phyloP scores from a whole-genome alignment of 2,888 invertebrate species.

The Emmelina monodactyla region DNA sequence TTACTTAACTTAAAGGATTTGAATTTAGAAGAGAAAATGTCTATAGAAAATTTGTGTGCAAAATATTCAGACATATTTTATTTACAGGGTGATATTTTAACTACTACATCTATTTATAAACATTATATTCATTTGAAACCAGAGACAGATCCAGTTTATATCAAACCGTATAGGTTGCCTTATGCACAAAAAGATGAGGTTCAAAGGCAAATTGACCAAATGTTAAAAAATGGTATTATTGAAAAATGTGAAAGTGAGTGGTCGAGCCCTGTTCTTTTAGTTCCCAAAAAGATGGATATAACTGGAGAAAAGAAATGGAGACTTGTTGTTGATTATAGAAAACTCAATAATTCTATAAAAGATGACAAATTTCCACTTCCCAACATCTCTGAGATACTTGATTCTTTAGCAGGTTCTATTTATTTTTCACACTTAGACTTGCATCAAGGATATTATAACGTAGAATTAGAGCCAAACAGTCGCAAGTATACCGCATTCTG shows the following conservation, averaged over 20 bases:
- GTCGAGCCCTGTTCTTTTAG: constrained; percentile 7
- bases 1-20: constrained; percentile 9
- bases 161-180: constrained; percentile 10
- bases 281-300: constrained; percentile 5
- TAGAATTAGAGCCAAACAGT: too few species aligned
- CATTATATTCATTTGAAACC: constrained; percentile 10
- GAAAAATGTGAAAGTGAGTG: constrained; percentile 7
- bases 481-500: too few species aligned
- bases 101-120: constrained; percentile 5
- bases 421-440: too few species aligned
- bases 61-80: constrained; percentile 11
- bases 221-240: constrained; percentile 7
- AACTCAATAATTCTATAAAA: constrained; percentile 5
- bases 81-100: constrained; percentile 7
- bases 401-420: too few species aligned
- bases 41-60: constrained; percentile 8
- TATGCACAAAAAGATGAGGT: constrained; percentile 7
- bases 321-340: constrained; percentile 8
- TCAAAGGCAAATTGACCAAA: constrained; percentile 8
- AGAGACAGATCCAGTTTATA: constrained; percentile 7
- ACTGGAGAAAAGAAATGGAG: constrained; percentile 8
- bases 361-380: constrained; percentile 9
- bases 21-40: constrained; percentile 6
- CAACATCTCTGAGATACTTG: constrained; percentile 7
- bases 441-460: too few species aligned